A percentile compares a stretch with the other conserved stretches of the same genome.
Conservation (phyloP, 2,113 vertebrate genomes). For the Rhabdomys dilectus region DNA sequence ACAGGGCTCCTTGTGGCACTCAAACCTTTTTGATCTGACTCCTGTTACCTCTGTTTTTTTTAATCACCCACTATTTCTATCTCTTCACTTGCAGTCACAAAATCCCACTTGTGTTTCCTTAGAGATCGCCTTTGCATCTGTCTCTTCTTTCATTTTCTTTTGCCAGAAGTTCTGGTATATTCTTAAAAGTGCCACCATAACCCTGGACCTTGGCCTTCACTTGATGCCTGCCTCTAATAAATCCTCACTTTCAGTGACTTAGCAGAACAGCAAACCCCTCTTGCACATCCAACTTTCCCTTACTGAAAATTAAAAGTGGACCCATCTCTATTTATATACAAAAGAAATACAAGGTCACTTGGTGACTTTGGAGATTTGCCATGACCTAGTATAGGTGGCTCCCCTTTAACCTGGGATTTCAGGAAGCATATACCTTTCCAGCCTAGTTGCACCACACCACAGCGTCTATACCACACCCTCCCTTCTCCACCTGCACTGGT, state of each 20-base stretch:
- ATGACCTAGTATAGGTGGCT: not conserved
- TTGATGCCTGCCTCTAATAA: not conserved
- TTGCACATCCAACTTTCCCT: not conserved
- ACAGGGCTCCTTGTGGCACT: not conserved
- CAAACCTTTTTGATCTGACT: not conserved
- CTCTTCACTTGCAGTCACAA: not conserved
- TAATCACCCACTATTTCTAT: not conserved
- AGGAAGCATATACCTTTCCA: not conserved
- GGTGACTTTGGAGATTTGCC: not conserved
- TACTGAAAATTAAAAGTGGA: not conserved
- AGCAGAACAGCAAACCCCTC: not conserved
- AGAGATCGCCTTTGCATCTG: not conserved
- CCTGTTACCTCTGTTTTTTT: not conserved
- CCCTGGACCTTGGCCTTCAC: not conserved
- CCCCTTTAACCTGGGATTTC: constrained; percentile 10
- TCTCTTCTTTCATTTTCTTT: not conserved
- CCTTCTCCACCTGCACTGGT: not conserved
- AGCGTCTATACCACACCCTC: not conserved
- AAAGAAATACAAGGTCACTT: not conserved
- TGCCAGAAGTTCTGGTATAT: not conserved
- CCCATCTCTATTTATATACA: not conserved
- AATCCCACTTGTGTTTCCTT: not conserved
- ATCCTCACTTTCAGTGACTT: not conserved
- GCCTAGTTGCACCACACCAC: not conserved
- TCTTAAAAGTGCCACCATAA: not conserved